Evolutionary conservation across 2,113 vertebrate genomes (phyloP), one percentile per base, ranked within the genome.

Genomic region (Hemibates koningsi): DNA sequence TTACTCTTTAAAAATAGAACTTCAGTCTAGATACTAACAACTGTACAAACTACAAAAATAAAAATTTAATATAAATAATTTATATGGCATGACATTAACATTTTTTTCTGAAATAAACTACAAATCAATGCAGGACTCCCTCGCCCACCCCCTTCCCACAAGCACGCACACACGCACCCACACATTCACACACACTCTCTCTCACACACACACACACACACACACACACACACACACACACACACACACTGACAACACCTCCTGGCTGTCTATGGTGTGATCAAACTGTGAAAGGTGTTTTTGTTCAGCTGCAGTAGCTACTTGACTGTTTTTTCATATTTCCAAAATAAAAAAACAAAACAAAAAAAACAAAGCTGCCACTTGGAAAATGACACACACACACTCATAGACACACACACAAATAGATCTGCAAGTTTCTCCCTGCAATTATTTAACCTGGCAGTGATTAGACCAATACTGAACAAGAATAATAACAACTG

Each of bases 21-120:
- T 98, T 98, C 97, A 95, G 96, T 97, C 96, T 97, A 96, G 94
- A 92, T 95, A 97, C 97, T 97, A 97, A 96, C 96, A 97, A 97
- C 97, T 98, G 97, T 98, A 97, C 97, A 97, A 96, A 97, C 97
- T 98, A 98, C 97, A 98, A 98, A 98, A 98, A 98, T 98, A 98
- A 97, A 98, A 92, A 93, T 96, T 97, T 96, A 73, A 97, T 98
- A 98, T 98, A 98, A 98, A 98, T 98, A 98, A 98, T 96, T 98
- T 98, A 97, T 95, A 97, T 97, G 97, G 96, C 96, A 96, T 96
- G 96, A 96, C 95, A 96, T 96, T 97, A 95, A 97, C 94, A 94
- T 54, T 86, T 94, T 88, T 92, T 94, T 63, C 95, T 96, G 94
- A 96, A 97, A 96, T 95, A 95, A 96, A 96, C 95, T 95, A 96